Percentiles rank a stretch among this genome's conserved stretches.
These are phyloP conservation scores for Clarias fuscus DNA, from an alignment of 2,797 vertebrate genomes.

Conservation along the genomic window DNA sequence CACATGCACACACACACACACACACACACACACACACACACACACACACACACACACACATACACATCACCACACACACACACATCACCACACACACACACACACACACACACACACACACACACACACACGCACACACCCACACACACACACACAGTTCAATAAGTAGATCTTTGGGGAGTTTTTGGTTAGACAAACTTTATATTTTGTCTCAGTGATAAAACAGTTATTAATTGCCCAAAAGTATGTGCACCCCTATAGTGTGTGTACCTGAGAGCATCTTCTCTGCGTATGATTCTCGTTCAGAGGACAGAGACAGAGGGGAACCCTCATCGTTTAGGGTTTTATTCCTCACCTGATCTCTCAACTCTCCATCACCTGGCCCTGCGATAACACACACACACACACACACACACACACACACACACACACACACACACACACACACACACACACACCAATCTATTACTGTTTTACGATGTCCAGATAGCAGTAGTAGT, in stretches of 20 bases:
- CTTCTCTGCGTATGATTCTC: constrained; percentile 76
- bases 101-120: background rate
- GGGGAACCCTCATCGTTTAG: constrained; percentile 55
- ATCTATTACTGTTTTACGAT: background rate
- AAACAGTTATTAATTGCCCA: background rate
- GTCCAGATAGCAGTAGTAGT: background rate
- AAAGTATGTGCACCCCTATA: background rate
- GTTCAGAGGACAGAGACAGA: background rate
- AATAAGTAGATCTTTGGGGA: too few species aligned
- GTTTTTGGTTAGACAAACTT: background rate
- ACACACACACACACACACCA: constrained; percentile 1
- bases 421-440: constrained; percentile 13
- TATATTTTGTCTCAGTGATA: background rate
- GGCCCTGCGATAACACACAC: constrained; percentile 55
- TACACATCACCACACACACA: too few species aligned
- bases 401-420: constrained; percentile 20
- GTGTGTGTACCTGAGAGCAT: constrained; percentile 83
- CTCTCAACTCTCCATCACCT: constrained; percentile 46
- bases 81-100: background rate
- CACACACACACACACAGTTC: background rate
- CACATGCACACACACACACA: background rate
- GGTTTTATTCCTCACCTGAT: constrained; percentile 59
- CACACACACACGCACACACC: background rate
- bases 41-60: background rate
- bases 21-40: background rate